phyloP scores from a whole-genome alignment of 2,888 invertebrate genomes.

The Clivina fossor region DNA sequence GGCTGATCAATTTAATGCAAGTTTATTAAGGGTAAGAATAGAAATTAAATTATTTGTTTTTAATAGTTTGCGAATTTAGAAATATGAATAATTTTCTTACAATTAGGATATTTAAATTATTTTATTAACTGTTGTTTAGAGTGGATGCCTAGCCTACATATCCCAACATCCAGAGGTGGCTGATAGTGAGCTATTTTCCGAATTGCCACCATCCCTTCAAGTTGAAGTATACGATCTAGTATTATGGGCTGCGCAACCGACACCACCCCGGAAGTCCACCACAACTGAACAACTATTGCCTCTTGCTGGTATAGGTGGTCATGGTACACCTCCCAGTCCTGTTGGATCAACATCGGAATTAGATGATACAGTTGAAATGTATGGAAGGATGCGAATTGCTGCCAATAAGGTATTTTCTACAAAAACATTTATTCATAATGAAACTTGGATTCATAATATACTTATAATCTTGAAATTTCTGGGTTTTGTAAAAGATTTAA shows the following conservation, averaged over 20 bases:
- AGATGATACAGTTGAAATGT: background rate
- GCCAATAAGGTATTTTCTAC: conserved; percentile 1
- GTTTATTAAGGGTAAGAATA: conserved; percentile 55
- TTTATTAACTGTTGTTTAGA: conserved; percentile 50
- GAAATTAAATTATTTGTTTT: background rate
- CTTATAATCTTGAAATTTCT: too few relatives aligned
- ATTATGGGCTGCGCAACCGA: conserved; percentile 45
- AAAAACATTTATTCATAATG: too few relatives aligned
- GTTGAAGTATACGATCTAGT: conserved; percentile 59
- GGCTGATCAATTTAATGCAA: conserved; percentile 67
- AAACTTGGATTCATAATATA: too few relatives aligned
- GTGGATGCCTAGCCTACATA: conserved; percentile 57
- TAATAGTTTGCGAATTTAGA: too few relatives aligned
- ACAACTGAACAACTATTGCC: conserved; percentile 41
- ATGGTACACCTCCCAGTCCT: conserved; percentile 6
- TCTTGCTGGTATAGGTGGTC: background rate
- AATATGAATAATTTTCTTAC: too few relatives aligned
- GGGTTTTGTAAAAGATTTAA: too few relatives aligned
- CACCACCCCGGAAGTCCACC: conserved; percentile 31
- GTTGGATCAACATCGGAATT: background rate
- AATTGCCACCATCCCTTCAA: conserved; percentile 60
- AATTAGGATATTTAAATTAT: too few relatives aligned
- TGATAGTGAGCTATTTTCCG: conserved; percentile 59
- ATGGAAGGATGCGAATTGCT: conserved; percentile 1
- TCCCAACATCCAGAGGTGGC: conserved; percentile 58